A percentile compares a stretch with the other conserved stretches of the same genome.
phyloP scores from a whole-genome alignment of 2,888 invertebrate genomes.

The Endomychus coccineus region DNA sequence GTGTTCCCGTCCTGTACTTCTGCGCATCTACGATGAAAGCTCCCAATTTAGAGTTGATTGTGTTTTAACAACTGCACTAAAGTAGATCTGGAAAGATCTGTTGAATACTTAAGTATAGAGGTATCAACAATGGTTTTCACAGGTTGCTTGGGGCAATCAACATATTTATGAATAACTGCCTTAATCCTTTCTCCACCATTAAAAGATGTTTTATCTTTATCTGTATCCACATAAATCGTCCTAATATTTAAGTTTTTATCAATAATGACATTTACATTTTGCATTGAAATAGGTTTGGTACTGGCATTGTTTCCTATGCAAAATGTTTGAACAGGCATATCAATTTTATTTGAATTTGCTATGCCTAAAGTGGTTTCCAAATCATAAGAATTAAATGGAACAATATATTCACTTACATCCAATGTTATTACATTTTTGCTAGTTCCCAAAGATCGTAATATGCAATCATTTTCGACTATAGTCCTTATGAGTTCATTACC shows the following conservation, averaged over 20 bases:
- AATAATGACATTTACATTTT: slow-evolving; percentile 34
- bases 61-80: slow-evolving; percentile 37
- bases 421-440: slow-evolving; percentile 50
- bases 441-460: slow-evolving; percentile 49
- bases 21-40: no score
- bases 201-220: slow-evolving; percentile 24
- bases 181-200: slow-evolving; percentile 29
- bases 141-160: slow-evolving; percentile 30
- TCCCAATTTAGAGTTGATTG: slow-evolving; percentile 8
- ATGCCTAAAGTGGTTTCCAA: slow-evolving; percentile 50
- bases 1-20: no score
- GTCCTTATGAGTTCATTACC: slow-evolving; percentile 39
- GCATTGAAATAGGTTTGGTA: slow-evolving; percentile 36
- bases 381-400: slow-evolving; percentile 52
- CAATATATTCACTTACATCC: slow-evolving; percentile 60
- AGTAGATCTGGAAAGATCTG: slow-evolving; percentile 38
- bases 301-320: slow-evolving; percentile 32
- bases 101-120: slow-evolving; percentile 35
- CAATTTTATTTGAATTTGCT: slow-evolving; percentile 42
- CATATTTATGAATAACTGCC: slow-evolving; percentile 37
- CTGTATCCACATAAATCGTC: slow-evolving; percentile 29
- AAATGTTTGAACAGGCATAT: slow-evolving; percentile 37
- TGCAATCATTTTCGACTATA: slow-evolving; percentile 58
- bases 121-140: slow-evolving; percentile 31
- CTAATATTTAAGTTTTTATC: slow-evolving; percentile 31